Conservation (phyloP, 1,140 invertebrate genomes). For the Anastrepha ludens region DNA sequence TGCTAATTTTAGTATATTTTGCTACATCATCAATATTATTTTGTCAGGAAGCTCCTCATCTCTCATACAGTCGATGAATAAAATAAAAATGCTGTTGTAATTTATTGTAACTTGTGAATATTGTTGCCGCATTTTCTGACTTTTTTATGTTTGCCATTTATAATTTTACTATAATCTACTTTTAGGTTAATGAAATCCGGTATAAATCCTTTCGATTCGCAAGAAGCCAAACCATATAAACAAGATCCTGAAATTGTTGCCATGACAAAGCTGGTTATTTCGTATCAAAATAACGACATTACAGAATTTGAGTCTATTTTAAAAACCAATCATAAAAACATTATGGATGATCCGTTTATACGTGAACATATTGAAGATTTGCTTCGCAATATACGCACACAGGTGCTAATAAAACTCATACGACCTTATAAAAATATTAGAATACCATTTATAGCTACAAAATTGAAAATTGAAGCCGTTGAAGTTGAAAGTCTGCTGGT, state of each 20-base stretch:
- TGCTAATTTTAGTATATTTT: too few species aligned
- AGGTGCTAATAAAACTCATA: constrained; percentile 97
- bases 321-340: constrained; percentile 94
- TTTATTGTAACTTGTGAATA: too few species aligned
- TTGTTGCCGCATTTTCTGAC: too few species aligned
- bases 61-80: too few species aligned
- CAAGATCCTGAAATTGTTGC: constrained; percentile 99
- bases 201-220: constrained; percentile 99
- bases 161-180: not conserved
- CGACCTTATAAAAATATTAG: constrained; percentile 98
- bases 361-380: constrained; percentile 99
- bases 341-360: constrained; percentile 99
- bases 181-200: constrained; percentile 98
- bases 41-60: too few species aligned
- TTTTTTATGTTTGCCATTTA: not conserved
- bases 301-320: constrained; percentile 98
- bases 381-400: constrained; percentile 97
- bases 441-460: constrained; percentile 98
- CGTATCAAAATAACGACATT: constrained; percentile 99
- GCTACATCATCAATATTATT: too few species aligned
- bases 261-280: constrained; percentile 99
- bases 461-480: constrained; percentile 95
- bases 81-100: too few species aligned
- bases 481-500: constrained; percentile 98
- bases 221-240: constrained; percentile 99